phyloP scores from a whole-genome alignment of 2,113 vertebrate genomes.

The Python bivittatus region DNA sequence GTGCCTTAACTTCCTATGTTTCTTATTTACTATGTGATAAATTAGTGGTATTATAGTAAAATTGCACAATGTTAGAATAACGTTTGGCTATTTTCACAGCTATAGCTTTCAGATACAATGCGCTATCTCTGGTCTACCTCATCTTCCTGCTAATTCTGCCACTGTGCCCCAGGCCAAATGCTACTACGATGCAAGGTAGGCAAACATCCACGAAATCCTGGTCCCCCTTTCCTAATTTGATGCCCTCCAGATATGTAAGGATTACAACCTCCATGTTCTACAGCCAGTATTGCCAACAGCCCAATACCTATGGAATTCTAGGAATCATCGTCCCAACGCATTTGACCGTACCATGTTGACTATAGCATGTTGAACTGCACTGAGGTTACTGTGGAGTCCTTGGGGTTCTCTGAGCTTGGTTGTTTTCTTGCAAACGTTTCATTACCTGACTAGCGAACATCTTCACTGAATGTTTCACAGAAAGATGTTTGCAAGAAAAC shows the following conservation, averaged over 20 bases:
- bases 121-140: conserved; percentile 72
- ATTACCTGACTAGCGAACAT: no score
- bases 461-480: no score
- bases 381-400: no score
- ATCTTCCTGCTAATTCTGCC: conserved; percentile 70
- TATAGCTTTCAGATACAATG: conserved; percentile 68
- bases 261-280: background rate
- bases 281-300: background rate
- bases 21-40: background rate
- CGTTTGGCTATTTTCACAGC: conserved; percentile 54
- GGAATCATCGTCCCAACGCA: background rate
- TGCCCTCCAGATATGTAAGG: background rate
- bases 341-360: background rate
- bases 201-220: background rate
- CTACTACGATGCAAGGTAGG: conserved; percentile 67
- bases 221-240: background rate
- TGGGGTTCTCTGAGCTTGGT: no score
- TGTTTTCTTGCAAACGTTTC: no score
- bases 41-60: background rate
- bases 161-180: conserved; percentile 61
- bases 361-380: background rate
- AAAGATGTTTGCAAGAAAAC: no score
- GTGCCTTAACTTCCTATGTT: background rate
- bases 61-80: background rate
- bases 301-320: background rate